Conservation (phyloP, 2,888 invertebrate species). For the Acanthosoma haemorrhoidale region DNA sequence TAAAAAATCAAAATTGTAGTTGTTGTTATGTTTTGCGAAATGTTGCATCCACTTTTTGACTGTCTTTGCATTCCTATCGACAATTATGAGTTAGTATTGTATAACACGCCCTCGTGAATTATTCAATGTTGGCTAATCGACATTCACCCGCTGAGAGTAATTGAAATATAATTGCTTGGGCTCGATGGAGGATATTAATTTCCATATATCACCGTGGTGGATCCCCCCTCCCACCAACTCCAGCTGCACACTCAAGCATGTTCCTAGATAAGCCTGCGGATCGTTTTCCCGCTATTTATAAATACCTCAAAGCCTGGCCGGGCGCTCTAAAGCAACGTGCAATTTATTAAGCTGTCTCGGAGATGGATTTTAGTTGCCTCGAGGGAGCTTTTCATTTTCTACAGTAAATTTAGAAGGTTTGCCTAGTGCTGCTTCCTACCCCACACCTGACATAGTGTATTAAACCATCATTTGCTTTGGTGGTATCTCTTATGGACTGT, state of each 20-base stretch:
- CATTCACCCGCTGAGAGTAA: too few species aligned
- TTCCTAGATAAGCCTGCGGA: background rate
- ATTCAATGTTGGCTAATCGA: too few species aligned
- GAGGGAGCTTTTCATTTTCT: constrained; percentile 6
- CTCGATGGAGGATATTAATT: too few species aligned
- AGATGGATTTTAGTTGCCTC: constrained; percentile 14
- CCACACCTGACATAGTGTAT: background rate
- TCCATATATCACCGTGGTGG: too few species aligned
- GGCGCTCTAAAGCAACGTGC: background rate
- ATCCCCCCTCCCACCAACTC: background rate
- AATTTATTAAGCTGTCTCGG: background rate
- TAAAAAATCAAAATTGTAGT: too few species aligned
- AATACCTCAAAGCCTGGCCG: background rate
- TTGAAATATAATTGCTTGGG: too few species aligned
- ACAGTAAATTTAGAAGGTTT: background rate
- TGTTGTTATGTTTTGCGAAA: too few species aligned
- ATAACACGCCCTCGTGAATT: too few species aligned
- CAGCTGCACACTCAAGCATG: background rate
- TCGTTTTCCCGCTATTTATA: background rate
- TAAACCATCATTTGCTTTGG: constrained; percentile 4
- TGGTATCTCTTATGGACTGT: too few species aligned
- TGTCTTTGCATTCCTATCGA: too few species aligned
- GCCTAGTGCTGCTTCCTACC: background rate
- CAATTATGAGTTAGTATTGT: too few species aligned
- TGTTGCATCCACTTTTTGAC: too few species aligned